phyloP scores from a whole-genome alignment of 2,113 vertebrate species.

The Oryzias celebensis region DNA sequence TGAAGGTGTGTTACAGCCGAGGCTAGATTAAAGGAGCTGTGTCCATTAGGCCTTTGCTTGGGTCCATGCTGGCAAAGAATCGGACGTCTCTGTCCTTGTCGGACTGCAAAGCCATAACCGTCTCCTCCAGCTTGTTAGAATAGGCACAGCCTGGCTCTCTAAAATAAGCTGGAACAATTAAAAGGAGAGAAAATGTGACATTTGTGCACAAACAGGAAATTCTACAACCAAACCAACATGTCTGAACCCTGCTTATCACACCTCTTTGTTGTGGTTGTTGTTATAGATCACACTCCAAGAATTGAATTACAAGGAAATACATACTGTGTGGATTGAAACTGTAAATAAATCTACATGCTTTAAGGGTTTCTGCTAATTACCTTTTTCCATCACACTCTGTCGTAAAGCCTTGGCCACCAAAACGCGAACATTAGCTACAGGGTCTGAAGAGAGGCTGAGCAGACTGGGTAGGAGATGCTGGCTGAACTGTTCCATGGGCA shows the following conservation, averaged over 20 bases:
- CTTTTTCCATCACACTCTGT: slow-evolving; percentile 87
- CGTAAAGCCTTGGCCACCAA: slow-evolving; percentile 86
- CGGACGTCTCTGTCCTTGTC: slow-evolving; percentile 89
- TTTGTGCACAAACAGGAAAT: no score
- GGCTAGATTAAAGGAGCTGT: slow-evolving; percentile 73
- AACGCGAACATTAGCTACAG: slow-evolving; percentile 86
- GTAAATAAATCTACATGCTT: not conserved
- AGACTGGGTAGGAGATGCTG: slow-evolving; percentile 86
- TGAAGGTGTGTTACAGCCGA: slow-evolving; percentile 1
- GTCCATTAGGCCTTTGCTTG: slow-evolving; percentile 72
- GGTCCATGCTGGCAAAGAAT: slow-evolving; percentile 85
- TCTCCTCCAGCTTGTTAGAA: slow-evolving; percentile 86
- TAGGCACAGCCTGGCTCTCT: slow-evolving; percentile 87
- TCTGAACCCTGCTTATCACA: no score
- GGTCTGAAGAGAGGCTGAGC: slow-evolving; percentile 84
- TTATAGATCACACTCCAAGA: no score
- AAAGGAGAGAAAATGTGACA: not conserved
- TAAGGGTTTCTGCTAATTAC: slow-evolving; percentile 46
- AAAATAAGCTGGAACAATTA: slow-evolving; percentile 78
- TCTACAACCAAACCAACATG: no score
- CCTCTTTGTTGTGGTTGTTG: no score
- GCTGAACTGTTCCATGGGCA: slow-evolving; percentile 86
- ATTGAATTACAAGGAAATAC: no score
- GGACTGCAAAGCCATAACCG: slow-evolving; percentile 82
- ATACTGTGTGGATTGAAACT: no score